Evolutionary conservation across 2,888 invertebrate species (phyloP), one percentile per base, ranked within the genome.

Genomic region (Dolichomitus sp.): DNA sequence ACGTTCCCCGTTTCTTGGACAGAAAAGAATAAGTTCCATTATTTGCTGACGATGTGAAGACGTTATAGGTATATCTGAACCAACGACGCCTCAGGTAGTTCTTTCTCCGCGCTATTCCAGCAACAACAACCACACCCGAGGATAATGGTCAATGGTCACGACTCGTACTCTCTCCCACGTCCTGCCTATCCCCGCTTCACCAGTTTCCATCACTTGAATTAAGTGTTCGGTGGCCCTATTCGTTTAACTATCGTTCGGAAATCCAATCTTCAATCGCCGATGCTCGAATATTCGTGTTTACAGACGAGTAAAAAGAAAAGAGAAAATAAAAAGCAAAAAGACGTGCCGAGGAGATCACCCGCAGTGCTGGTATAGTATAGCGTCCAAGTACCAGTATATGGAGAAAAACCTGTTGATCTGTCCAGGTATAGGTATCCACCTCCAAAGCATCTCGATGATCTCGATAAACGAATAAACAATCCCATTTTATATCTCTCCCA

Each of bases 21-120:
- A 23, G 11, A 54, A 23, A 23, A 50, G 6, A 23, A 9, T 23
- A 54, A 23, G 27, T 12, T 54, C 6, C 52, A 0, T 30, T 33
- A 33, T 33, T 33, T 12, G 54, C 30, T 54, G 14, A 54, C 54
- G 54, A 54, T 4, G 0, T 4, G 54, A 12, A 14, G 30, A 30
- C 12, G 30, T 30, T 66, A 19, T 33, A 33, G 30, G 37, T 52
- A 68, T 73, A 59, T 69, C 27, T 9, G 42, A 42, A 72, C 50
- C 17, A 19, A 12, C 74, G 59, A 73, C 37, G 33, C 61, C 85
- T 87, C 90, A 90, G 91, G 91, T 92, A 92, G 88, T 91, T 89
- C 91, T 87, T 91, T 92, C 92, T 92, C 91, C 92, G 92, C 91
- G 89, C 90, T 89, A 89, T 88, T 86, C 89, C 89, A 90, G 89